Percentiles rank a stretch among this genome's conserved stretches.
Evolutionary conservation across 2,113 vertebrate species (phyloP).

Genomic region (Sorex fumeus): DNA sequence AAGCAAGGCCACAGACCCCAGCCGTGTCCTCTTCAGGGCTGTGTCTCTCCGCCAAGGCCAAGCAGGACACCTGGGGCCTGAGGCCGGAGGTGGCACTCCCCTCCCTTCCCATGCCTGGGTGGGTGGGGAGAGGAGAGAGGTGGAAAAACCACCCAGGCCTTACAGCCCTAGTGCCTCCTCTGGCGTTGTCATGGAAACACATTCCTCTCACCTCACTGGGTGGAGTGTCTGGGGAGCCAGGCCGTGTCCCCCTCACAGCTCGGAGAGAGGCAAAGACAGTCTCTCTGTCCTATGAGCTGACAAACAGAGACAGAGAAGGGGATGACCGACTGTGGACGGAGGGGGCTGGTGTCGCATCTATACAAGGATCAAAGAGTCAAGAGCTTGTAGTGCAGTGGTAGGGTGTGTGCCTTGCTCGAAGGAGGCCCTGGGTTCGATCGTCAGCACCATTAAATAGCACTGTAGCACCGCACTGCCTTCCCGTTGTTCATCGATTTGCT

Average conservation of each 20-base stretch:
- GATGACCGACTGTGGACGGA: neutral
- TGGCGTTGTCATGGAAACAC: conserved; percentile 65
- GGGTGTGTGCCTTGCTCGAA: too few relatives aligned
- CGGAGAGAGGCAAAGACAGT: neutral
- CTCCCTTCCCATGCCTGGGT: neutral
- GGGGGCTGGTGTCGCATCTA: neutral
- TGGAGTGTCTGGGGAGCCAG: neutral
- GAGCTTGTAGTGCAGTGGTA: too few relatives aligned
- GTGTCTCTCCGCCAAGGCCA: neutral
- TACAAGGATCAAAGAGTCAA: neutral
- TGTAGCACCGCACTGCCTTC: too few relatives aligned
- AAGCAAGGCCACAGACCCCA: neutral
- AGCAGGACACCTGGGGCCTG: neutral
- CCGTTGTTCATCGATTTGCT: too few relatives aligned
- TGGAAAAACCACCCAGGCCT: neutral
- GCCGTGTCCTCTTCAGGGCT: too few relatives aligned
- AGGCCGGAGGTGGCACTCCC: neutral
- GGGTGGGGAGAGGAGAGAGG: neutral
- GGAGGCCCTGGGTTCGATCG: too few relatives aligned
- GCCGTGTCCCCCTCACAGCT: neutral
- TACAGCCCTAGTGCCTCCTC: conserved; percentile 4
- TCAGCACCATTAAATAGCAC: too few relatives aligned
- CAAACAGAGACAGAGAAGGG: conserved; percentile 2
- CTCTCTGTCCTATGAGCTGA: accelerated
- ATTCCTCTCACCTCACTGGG: conserved; percentile 45